Evolutionary conservation across 2,797 vertebrate genomes (phyloP), one percentile per base, ranked within the genome.

Genomic region (Epinephelus awoara): DNA sequence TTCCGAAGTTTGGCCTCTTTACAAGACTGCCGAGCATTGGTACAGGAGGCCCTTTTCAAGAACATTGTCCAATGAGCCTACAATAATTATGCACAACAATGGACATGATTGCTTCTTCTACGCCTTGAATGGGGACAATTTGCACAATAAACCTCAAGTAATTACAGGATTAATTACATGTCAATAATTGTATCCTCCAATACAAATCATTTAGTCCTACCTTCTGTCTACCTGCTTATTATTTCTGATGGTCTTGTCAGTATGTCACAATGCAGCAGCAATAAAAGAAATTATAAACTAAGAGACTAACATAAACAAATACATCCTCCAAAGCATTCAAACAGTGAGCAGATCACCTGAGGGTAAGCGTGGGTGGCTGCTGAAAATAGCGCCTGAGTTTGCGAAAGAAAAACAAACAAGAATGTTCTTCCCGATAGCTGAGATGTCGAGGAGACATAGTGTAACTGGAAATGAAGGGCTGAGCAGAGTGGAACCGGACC

Each of bases 401-500:
- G 5, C 4, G 13, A 82, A 69, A 76, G n/a, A 64, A 70, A 47
- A 75, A 57, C 40, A 79, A 74, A 70, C 17, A 27, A 11, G 6
- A 59, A 69, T 56, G 27, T 79, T 77, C 64, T 87, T 88, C 72
- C 83, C 77, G 81, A 59, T 80, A 56, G 72, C 67, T 75, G 34
- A 73, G 52, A 63, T 68, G 50, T 71, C 65, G 68, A 66, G 55
- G 56, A 75, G 49, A 71, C 42, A 5, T 59, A 17, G 21, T 63
- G 29, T 57, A 56, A 67, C 65, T 76, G 62, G 38, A 52, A 84
- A 49, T 71, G 75, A 70, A 17, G 61, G 27, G 51, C 58, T 59
- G 70, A 82, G 59, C 17, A 1, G 49, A 67, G 67, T 71, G 69
- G 75, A 90, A 86, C 88, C 66, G 25, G 89, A 89, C 82, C 52